These are phyloP conservation scores for Diorhabda sublineata DNA, from an alignment of 1,140 invertebrate genomes.

Conservation along the genomic window DNA sequence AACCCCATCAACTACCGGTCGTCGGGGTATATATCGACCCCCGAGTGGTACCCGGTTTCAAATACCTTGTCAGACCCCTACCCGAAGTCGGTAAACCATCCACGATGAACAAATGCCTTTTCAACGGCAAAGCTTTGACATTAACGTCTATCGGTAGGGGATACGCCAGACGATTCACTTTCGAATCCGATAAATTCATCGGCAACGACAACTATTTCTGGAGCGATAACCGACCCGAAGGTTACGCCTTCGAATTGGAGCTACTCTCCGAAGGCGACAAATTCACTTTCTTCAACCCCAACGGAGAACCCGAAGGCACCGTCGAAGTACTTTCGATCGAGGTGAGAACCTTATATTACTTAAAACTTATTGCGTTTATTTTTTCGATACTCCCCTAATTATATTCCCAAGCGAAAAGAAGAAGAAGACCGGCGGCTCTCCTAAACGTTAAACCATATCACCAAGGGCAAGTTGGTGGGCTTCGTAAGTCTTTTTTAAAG, in stretches of 20 bases:
- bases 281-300: constrained; percentile 65
- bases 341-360: constrained; percentile 47
- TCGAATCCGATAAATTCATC: constrained; percentile 58
- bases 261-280: constrained; percentile 65
- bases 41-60: constrained; percentile 67
- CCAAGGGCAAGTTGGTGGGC: constrained; percentile 23
- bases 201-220: constrained; percentile 72
- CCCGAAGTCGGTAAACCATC: constrained; percentile 38
- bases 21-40: constrained; percentile 71
- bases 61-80: constrained; percentile 67
- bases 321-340: constrained; percentile 58
- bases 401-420: neutral
- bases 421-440: constrained; percentile 3
- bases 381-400: neutral
- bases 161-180: constrained; percentile 70
- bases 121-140: constrained; percentile 59
- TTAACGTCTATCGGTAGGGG: constrained; percentile 68
- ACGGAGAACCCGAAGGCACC: constrained; percentile 58
- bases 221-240: constrained; percentile 68
- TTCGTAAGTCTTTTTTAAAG: constrained; percentile 37
- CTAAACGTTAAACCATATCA: constrained; percentile 8
- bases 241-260: constrained; percentile 68
- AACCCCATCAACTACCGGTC: constrained; percentile 64
- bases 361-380: neutral
- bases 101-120: constrained; percentile 49